phyloP scores from a whole-genome alignment of 2,888 invertebrate species.

The Caenorhabditis japonica region DNA sequence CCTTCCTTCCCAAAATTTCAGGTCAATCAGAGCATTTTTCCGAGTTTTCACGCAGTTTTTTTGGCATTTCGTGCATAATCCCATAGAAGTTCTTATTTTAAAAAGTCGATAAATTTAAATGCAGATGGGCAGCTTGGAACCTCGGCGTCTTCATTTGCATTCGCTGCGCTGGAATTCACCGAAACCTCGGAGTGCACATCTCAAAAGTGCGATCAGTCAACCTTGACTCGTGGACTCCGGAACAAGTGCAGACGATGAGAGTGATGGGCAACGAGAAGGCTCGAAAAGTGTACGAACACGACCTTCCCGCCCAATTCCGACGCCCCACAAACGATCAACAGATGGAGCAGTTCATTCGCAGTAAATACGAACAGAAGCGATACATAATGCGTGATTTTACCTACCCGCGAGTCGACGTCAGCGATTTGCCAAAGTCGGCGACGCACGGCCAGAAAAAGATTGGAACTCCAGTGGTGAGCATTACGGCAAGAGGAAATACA shows the following conservation, averaged over 20 bases:
- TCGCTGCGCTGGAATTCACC: conserved; percentile 97
- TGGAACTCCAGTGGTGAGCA: conserved; percentile 39
- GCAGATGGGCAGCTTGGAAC: conserved; percentile 98
- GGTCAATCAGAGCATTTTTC: too few relatives aligned
- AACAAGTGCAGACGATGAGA: conserved; percentile 93
- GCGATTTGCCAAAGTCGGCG: conserved; percentile 62
- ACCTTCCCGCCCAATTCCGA: conserved; percentile 83
- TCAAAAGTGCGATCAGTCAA: conserved; percentile 91
- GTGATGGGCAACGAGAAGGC: conserved; percentile 97
- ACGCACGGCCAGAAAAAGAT: conserved; percentile 23
- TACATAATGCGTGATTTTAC: conserved; percentile 69
- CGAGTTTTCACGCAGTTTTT: too few relatives aligned
- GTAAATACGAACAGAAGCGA: conserved; percentile 96
- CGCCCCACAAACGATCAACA: conserved; percentile 93
- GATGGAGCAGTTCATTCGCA: conserved; percentile 94
- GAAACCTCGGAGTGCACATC: conserved; percentile 98
- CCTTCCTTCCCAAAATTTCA: too few relatives aligned
- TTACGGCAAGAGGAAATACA: conserved; percentile 20
- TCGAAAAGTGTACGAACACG: conserved; percentile 81
- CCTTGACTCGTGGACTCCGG: conserved; percentile 96
- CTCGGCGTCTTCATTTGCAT: conserved; percentile 97
- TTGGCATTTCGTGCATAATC: too few relatives aligned
- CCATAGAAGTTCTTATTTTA: too few relatives aligned
- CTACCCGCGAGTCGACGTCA: conserved; percentile 64
- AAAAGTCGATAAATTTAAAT: too few relatives aligned